Percentiles rank a stretch among this genome's conserved stretches.
Evolutionary conservation across 2,888 invertebrate genomes (phyloP).

Genomic region (Dryobotodes eremita): DNA sequence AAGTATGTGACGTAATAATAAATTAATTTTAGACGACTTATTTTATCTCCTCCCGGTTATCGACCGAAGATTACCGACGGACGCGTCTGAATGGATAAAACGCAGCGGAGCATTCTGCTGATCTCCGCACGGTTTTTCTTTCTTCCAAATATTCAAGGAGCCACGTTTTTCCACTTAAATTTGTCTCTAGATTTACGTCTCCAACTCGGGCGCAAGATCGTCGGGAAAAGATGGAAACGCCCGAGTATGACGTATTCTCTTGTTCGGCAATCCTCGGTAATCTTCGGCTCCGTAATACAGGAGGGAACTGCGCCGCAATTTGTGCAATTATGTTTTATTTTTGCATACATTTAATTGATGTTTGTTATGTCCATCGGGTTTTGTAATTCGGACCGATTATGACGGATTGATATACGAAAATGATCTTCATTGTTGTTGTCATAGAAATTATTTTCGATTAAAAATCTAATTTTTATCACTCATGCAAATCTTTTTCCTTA

Average conservation of each 20-base stretch:
- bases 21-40: slow-evolving; percentile 55
- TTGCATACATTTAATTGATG: slow-evolving; percentile 62
- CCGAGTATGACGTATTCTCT: slow-evolving; percentile 8
- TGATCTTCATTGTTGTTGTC: slow-evolving; percentile 32
- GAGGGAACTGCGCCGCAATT: slow-evolving; percentile 27
- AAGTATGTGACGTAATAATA: slow-evolving; percentile 57
- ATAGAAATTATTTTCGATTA: not conserved
- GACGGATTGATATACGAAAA: slow-evolving; percentile 63
- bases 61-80: slow-evolving; percentile 17
- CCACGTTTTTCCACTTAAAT: not conserved
- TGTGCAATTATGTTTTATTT: slow-evolving; percentile 56
- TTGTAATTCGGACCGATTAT: slow-evolving; percentile 43
- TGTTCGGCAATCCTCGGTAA: slow-evolving; percentile 40
- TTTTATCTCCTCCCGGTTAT: slow-evolving; percentile 8
- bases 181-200: not conserved
- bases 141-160: not conserved
- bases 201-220: not conserved
- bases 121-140: not conserved
- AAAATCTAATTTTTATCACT: not conserved
- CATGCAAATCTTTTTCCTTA: slow-evolving; percentile 11
- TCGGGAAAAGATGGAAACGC: not conserved
- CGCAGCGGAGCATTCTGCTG: not conserved
- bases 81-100: not conserved
- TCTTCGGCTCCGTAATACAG: slow-evolving; percentile 13
- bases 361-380: slow-evolving; percentile 61